phyloP scores from a whole-genome alignment of 2,113 vertebrate genomes.

The Ceuthmochares aereus region DNA sequence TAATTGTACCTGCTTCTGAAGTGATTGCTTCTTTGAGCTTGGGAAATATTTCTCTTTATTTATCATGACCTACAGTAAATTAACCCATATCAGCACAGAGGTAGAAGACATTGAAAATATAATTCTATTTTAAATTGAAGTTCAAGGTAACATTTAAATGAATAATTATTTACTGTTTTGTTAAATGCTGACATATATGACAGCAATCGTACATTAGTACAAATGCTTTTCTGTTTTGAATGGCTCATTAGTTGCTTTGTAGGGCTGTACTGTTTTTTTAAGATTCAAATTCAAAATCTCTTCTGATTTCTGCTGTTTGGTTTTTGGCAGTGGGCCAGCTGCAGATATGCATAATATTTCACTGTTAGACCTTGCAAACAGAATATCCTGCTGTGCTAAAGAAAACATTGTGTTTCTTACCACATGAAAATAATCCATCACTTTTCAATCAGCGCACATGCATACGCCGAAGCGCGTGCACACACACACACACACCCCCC shows the following conservation, averaged over 20 bases:
- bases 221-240: slow-evolving; percentile 76
- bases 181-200: slow-evolving; percentile 71
- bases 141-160: slow-evolving; percentile 76
- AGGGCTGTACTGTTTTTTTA: slow-evolving; percentile 67
- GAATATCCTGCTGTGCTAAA: slow-evolving; percentile 99
- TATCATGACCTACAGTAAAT: slow-evolving; percentile 32
- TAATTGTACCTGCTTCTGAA: background rate
- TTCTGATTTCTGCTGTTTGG: slow-evolving; percentile 76
- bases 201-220: slow-evolving; percentile 70
- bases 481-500: background rate
- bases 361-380: slow-evolving; percentile 94
- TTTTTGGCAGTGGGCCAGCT: slow-evolving; percentile 85
- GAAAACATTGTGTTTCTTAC: slow-evolving; percentile 99
- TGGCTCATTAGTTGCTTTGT: slow-evolving; percentile 78
- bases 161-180: slow-evolving; percentile 82
- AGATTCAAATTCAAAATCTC: slow-evolving; percentile 79
- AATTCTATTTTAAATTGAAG: slow-evolving; percentile 69
- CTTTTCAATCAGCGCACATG: slow-evolving; percentile 84
- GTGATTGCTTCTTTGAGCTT: slow-evolving; percentile 9
- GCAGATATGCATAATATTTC: slow-evolving; percentile 97
- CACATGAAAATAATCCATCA: slow-evolving; percentile 97
- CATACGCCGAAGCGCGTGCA: accelerated
- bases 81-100: slow-evolving; percentile 14
- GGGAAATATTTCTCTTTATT: slow-evolving; percentile 50
- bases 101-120: slow-evolving; percentile 54